phyloP scores from a whole-genome alignment of 2,888 invertebrate genomes.

The Zootermopsis nevadensis region DNA sequence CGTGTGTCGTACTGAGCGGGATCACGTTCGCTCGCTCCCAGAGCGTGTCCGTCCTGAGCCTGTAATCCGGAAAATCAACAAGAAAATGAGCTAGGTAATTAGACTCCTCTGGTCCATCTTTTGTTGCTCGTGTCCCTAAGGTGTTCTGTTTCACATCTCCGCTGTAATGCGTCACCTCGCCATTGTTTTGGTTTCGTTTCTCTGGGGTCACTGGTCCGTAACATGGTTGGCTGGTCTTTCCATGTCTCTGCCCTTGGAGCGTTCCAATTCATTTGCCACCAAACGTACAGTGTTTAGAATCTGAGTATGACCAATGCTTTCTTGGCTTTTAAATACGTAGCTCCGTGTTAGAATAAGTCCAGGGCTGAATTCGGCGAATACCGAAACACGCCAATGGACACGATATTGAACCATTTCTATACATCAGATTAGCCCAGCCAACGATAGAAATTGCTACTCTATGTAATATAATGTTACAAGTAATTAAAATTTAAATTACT shows the following conservation, averaged over 20 bases:
- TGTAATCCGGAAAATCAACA: constrained; percentile 34
- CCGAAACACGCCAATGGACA: too few relatives aligned
- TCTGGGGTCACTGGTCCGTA: constrained; percentile 23
- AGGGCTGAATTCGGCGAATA: too few relatives aligned
- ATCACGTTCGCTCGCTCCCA: constrained; percentile 20
- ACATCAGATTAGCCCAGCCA: too few relatives aligned
- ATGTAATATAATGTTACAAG: too few relatives aligned
- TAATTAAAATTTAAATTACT: too few relatives aligned
- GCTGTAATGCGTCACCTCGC: neutral
- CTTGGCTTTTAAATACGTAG: too few relatives aligned
- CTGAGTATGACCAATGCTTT: neutral
- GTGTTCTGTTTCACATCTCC: too few relatives aligned
- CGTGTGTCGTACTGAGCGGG: neutral
- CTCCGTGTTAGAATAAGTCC: too few relatives aligned
- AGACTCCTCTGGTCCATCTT: constrained; percentile 7
- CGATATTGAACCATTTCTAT: too few relatives aligned
- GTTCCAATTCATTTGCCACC: constrained; percentile 23
- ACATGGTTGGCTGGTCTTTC: constrained; percentile 13
- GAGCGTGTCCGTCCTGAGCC: constrained; percentile 25
- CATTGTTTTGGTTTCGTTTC: constrained; percentile 35
- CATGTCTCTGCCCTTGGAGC: constrained; percentile 28
- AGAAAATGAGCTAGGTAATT: constrained; percentile 34
- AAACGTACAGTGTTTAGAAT: neutral
- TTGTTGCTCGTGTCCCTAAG: constrained; percentile 1
- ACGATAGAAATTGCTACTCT: too few relatives aligned